Evolutionary conservation across 2,888 invertebrate species (phyloP), one percentile per base, ranked within the genome.

Genomic region (Synergus laeviventris): DNA sequence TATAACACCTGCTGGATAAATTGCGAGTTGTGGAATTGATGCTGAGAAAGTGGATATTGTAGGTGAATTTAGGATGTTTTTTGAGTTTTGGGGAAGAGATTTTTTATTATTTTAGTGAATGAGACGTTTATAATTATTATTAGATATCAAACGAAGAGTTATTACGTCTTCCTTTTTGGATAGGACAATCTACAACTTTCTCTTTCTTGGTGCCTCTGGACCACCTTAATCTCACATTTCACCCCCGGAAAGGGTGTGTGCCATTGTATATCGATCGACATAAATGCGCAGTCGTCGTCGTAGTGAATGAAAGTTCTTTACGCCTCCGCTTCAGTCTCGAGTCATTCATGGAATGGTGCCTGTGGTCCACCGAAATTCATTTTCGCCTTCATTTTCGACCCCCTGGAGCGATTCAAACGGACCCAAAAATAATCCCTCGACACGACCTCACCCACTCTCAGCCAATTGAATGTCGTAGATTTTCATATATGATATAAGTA

Each of bases 281-380:
- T 59, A 14, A 75, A 60, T 75, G 86, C 87, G 88, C 87, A 87
- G 79, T 86, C 87, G 86, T 84, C 81, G 78, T 49, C 74, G 73
- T 82, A 83, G 83, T 88, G 88, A 88, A 89, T 89, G 88, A 87
- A 87, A 84, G 82, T 81, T 83, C 84, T 83, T 83, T 83, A 83
- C 84, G 82, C 83, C 84, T 82, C 84, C 83, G 80, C 84, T 77
- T 79, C 78, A 81, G 62, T 74, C 81, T 82, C 79, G 66, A 84
- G 81, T 83, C 87, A 87, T 87, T 87, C 87, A 87, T 86, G 84
- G 84, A 82, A 84, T 81, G 78, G 77, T 83, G 75, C 82, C 81
- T 80, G 75, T 79, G 78, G 75, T 49, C 78, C 61, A 56, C 39
- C 45, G 49, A 73, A 77, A 79, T 78, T 45, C 64, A 74, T 74